These are phyloP conservation scores for Lytechinus variegatus DNA, from an alignment of 35 echinoderm and acorn worm species.

Conservation along the genomic window DNA sequence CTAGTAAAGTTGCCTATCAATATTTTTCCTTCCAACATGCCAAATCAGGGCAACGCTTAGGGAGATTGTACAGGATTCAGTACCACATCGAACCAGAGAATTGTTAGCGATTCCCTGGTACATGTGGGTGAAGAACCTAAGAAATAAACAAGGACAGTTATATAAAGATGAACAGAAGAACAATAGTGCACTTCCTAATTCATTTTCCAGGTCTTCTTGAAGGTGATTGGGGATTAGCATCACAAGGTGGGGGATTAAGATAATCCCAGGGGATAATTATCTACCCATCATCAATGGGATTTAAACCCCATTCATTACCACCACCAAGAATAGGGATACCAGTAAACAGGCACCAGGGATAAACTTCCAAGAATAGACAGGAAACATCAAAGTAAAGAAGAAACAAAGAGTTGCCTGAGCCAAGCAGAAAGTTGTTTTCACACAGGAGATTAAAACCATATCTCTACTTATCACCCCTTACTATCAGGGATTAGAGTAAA, in stretches of 20 bases:
- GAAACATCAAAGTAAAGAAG: not conserved
- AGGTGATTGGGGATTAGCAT: not conserved
- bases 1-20: too few relatives aligned
- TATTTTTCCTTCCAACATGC: too few relatives aligned
- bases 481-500: not conserved
- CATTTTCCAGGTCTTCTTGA: not conserved
- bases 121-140: too few relatives aligned
- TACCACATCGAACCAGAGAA: too few relatives aligned
- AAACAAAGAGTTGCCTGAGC: not conserved
- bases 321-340: not conserved
- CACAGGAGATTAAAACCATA: not conserved
- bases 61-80: too few relatives aligned
- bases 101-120: too few relatives aligned
- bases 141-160: not conserved
- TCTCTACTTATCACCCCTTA: not conserved
- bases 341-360: not conserved
- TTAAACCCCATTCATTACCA: not conserved
- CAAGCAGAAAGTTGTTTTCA: not conserved
- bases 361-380: not conserved
- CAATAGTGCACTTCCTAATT: not conserved
- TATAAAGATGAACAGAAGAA: not conserved
- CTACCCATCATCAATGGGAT: not conserved
- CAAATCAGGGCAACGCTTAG: too few relatives aligned
- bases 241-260: not conserved
- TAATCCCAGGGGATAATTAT: not conserved